phyloP scores from a whole-genome alignment of 2,797 vertebrate genomes.

The Sebastes oblongus region DNA sequence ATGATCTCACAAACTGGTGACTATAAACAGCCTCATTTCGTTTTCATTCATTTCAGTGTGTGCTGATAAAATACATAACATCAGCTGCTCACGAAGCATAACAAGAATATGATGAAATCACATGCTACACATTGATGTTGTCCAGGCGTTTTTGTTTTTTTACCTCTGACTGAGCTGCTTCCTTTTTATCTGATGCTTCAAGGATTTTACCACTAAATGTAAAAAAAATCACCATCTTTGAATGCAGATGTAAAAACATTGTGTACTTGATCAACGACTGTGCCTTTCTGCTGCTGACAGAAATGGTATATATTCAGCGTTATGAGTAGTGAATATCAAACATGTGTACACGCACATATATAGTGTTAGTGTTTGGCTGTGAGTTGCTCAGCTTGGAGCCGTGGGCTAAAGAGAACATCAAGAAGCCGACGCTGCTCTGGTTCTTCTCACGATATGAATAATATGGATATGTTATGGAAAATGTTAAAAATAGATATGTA shows the following conservation, averaged over 20 bases:
- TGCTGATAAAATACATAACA: slow-evolving; percentile 22
- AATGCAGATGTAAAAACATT: slow-evolving; percentile 7
- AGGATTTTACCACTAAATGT: not conserved
- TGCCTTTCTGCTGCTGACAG: not conserved
- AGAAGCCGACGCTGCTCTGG: slow-evolving; percentile 15
- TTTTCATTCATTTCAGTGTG: not conserved
- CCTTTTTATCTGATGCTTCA: not conserved
- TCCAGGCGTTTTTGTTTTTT: not conserved
- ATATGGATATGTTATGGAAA: slow-evolving; percentile 20
- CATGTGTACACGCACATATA: not conserved
- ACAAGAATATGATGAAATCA: slow-evolving; percentile 3
- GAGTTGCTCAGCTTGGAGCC: slow-evolving; percentile 31
- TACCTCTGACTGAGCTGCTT: not conserved
- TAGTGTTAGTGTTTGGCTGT: slow-evolving; percentile 11
- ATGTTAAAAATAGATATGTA: not conserved
- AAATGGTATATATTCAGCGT: not conserved
- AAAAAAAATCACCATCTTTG: not conserved
- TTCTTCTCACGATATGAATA: slow-evolving; percentile 29
- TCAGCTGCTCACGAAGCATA: not conserved
- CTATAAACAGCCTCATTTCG: slow-evolving; percentile 1
- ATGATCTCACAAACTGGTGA: slow-evolving; percentile 9
- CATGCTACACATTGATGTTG: not conserved
- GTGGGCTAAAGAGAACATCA: slow-evolving; percentile 39
- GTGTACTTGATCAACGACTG: not conserved
- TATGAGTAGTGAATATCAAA: not conserved